These are phyloP conservation scores for Parnassius mnemosyne DNA, from an alignment of 2,888 invertebrate genomes.

Conservation along the genomic window DNA sequence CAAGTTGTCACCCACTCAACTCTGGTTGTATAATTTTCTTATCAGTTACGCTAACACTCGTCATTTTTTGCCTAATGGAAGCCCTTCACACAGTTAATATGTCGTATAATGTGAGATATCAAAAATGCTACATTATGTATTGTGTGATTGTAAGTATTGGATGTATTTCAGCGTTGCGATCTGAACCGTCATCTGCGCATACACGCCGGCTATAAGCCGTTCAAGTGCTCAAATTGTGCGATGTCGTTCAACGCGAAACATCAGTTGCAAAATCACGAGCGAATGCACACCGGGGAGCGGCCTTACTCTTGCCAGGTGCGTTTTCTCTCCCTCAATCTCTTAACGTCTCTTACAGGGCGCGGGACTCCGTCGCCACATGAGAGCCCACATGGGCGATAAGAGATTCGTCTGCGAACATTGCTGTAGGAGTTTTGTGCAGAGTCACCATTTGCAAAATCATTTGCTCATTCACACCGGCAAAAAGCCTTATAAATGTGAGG, in stretches of 20 bases:
- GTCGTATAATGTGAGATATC: not conserved
- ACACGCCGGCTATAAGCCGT: slow-evolving; percentile 77
- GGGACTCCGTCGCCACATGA: slow-evolving; percentile 56
- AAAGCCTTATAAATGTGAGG: slow-evolving; percentile 59
- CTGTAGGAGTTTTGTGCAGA: slow-evolving; percentile 56
- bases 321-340: slow-evolving; percentile 30
- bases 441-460: slow-evolving; percentile 60
- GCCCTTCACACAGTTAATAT: too few relatives aligned
- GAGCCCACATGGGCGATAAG: slow-evolving; percentile 57
- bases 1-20: too few relatives aligned
- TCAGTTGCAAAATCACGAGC: slow-evolving; percentile 76
- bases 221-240: slow-evolving; percentile 69
- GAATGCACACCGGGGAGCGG: slow-evolving; percentile 77
- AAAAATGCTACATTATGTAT: slow-evolving; percentile 2
- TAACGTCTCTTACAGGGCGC: slow-evolving; percentile 49
- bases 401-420: slow-evolving; percentile 55
- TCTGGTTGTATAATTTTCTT: too few relatives aligned
- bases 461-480: slow-evolving; percentile 57
- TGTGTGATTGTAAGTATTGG: slow-evolving; percentile 35
- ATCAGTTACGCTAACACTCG: too few relatives aligned
- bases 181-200: slow-evolving; percentile 75
- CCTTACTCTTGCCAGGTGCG: slow-evolving; percentile 74
- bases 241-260: slow-evolving; percentile 79
- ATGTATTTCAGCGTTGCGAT: slow-evolving; percentile 73
- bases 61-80: too few relatives aligned